Conservation (phyloP, 2,797 vertebrate species). For the Silurus lanzhouensis region DNA sequence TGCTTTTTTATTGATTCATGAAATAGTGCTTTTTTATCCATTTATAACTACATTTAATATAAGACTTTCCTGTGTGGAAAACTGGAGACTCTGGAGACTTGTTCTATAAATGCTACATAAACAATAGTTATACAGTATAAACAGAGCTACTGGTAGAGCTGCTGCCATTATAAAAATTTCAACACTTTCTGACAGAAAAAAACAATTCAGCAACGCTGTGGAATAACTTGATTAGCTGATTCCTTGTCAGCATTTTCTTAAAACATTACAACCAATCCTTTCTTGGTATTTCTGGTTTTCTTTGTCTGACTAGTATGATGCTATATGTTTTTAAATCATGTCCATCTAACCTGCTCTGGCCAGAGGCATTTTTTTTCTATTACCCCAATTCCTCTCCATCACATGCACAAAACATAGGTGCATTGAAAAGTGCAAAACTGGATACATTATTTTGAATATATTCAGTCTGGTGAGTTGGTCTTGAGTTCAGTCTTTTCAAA, state of each 20-base stretch:
- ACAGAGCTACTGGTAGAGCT: neutral
- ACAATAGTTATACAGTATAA: too few species aligned
- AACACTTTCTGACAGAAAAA: neutral
- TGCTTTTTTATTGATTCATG: neutral
- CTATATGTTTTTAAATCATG: neutral
- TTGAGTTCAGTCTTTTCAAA: neutral
- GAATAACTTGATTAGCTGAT: neutral
- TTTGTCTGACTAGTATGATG: neutral
- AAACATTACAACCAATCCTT: neutral
- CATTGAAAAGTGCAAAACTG: slow-evolving; percentile 8
- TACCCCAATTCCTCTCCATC: neutral
- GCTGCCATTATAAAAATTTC: neutral
- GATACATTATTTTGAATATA: neutral
- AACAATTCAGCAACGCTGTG: neutral
- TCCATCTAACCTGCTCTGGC: neutral
- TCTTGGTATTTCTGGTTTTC: neutral
- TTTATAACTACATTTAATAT: neutral
- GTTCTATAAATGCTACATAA: neutral
- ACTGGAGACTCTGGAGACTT: neutral
- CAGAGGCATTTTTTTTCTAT: slow-evolving; percentile 1
- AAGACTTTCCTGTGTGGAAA: neutral
- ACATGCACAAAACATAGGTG: neutral
- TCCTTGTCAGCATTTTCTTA: neutral
- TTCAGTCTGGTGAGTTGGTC: neutral
- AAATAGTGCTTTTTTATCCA: neutral